A percentile compares a stretch with the other conserved stretches of the same genome.
Evolutionary conservation across 2,888 invertebrate genomes (phyloP).

Genomic region (Oscheius sp.): DNA sequence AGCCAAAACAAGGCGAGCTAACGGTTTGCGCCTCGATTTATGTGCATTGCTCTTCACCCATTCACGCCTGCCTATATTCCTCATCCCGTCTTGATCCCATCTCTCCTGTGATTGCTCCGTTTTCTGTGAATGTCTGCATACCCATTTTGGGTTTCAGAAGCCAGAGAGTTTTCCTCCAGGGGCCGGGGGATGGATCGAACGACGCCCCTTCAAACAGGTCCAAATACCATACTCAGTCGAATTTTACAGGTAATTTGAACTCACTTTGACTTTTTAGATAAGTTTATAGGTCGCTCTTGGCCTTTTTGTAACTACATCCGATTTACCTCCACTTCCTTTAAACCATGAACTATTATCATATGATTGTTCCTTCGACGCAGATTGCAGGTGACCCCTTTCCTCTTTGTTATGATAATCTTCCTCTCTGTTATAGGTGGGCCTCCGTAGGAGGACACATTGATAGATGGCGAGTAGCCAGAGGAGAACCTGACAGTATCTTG

Average conservation of each 20-base stretch:
- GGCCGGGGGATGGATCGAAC: constrained; percentile 29
- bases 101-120: neutral
- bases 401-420: constrained; percentile 18
- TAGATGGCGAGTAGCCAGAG: constrained; percentile 66
- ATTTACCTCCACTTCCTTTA: constrained; percentile 58
- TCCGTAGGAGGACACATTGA: constrained; percentile 47
- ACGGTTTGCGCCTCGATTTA: constrained; percentile 24
- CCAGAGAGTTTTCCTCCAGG: constrained; percentile 25
- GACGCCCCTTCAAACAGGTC: constrained; percentile 35
- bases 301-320: constrained; percentile 70
- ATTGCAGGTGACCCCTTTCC: constrained; percentile 58
- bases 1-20: neutral
- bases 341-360: constrained; percentile 57
- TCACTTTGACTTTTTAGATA: neutral
- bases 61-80: constrained; percentile 30
- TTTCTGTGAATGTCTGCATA: neutral
- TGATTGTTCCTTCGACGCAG: constrained; percentile 67
- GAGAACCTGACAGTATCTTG: constrained; percentile 70
- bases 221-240: constrained; percentile 54
- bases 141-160: constrained; percentile 24
- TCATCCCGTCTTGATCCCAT: neutral
- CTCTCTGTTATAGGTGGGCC: constrained; percentile 44
- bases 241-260: constrained; percentile 53
- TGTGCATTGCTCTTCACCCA: constrained; percentile 34
- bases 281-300: constrained; percentile 65